These are phyloP conservation scores for Micronycteris hirsuta DNA, from an alignment of 2,113 vertebrate genomes.

Conservation along the genomic window DNA sequence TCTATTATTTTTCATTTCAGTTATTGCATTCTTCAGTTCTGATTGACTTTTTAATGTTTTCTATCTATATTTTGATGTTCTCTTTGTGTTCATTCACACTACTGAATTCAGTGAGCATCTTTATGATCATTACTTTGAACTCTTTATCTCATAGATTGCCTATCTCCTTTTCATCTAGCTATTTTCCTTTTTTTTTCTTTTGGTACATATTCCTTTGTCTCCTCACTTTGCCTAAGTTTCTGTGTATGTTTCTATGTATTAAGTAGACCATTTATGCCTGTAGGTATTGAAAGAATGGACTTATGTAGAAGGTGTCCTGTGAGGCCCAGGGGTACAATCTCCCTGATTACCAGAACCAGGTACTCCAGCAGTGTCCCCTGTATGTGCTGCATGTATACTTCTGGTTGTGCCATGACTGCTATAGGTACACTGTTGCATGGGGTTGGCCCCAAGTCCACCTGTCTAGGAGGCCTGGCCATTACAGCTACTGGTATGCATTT, in stretches of 20 bases:
- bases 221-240: not conserved
- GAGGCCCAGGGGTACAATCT: not conserved
- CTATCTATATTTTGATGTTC: not conserved
- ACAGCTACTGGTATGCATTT: not conserved
- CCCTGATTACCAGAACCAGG: not conserved
- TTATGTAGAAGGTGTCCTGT: not conserved
- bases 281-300: not conserved
- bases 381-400: not conserved
- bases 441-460: not conserved
- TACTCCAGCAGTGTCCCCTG: not conserved
- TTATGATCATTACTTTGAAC: not conserved
- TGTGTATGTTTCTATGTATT: not conserved
- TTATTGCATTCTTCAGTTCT: not conserved
- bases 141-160: not conserved
- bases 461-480: not conserved
- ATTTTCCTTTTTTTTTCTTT: not conserved
- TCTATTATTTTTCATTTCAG: not conserved
- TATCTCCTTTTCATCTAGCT: not conserved
- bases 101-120: not conserved
- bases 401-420: not conserved
- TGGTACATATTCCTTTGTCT: not conserved
- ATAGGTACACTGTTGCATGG: not conserved
- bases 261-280: not conserved
- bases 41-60: not conserved
- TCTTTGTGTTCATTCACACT: not conserved